Evolutionary conservation across 2,888 invertebrate species (phyloP), one percentile per base, ranked within the genome.

Genomic region (Phengaris arion): DNA sequence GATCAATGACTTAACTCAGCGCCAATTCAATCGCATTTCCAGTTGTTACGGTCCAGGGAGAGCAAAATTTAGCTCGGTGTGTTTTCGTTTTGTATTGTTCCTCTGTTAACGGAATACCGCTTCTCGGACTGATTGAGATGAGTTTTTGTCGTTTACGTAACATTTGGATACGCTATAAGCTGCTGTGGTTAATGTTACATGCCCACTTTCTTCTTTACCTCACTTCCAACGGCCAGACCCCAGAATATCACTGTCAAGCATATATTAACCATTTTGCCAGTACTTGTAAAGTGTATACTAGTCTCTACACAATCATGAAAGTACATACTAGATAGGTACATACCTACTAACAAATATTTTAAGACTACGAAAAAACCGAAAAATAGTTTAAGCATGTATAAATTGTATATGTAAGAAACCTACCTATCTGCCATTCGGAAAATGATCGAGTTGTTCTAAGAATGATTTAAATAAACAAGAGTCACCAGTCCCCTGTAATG

Each of bases 11-110:
- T 15, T 8, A 6, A 48, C 48, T 48, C 48, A 59, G 22, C 22
- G 9, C 59, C 22, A 59, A 59, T 22, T 22, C 15, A 15, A 59
- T 22, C 6, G 59, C 48, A 48, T 48, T 59, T 22, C 59, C 57
- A 57, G 57, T 8, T 78, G 83, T 85, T 84, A 83, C 85, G 86
- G 85, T 83, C 82, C 82, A 79, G 81, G 83, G 80, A 79, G 79
- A 79, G 76, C 80, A 78, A 78, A 81, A 81, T 83, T 81, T 78
- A 35, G 76, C 77, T 76, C 75, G 77, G 79, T 79, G 79, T 79
- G 79, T 81, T 79, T 80, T 79, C 77, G 78, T 82, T 82, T 82
- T 82, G 78, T 79, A 75, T 81, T 80, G 78, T 79, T 80, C 78
- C 78, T 59, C 72, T 76, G 70, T 76, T 79, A 74, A 77, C 73